Percentiles rank a stretch among this genome's conserved stretches.
These are phyloP conservation scores for Metridium senile DNA, from an alignment of 92 coral and sea anemone species.

Conservation along the genomic window DNA sequence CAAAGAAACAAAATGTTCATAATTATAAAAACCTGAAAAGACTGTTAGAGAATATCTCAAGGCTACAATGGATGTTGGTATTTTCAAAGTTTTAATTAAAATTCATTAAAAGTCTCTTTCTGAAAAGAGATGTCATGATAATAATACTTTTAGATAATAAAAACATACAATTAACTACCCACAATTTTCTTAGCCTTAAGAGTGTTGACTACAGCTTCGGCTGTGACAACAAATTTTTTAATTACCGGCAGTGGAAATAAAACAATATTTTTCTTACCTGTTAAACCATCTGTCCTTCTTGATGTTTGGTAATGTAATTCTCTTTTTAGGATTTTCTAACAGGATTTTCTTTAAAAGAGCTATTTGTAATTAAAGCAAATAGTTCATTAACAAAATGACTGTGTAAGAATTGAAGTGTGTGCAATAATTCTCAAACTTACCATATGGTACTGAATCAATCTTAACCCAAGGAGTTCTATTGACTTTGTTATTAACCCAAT, in stretches of 20 bases:
- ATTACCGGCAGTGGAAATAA: no score
- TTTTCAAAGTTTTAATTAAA: no score
- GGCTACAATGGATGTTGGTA: no score
- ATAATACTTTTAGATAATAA: no score
- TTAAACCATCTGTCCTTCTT: conserved; percentile 94
- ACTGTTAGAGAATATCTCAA: no score
- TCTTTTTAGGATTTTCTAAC: conserved; percentile 73
- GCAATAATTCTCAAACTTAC: conserved; percentile 33
- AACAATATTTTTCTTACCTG: conserved; percentile 26
- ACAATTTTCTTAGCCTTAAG: no score
- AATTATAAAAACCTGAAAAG: background rate
- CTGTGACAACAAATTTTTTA: no score
- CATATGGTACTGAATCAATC: conserved; percentile 79
- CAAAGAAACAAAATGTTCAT: background rate
- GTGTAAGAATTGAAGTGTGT: no score
- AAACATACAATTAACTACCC: no score
- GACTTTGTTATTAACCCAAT: conserved; percentile 64
- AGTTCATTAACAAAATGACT: background rate
- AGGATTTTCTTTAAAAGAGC: conserved; percentile 80
- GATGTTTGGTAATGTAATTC: conserved; percentile 71
- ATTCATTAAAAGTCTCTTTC: no score
- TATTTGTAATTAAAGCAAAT: conserved; percentile 1
- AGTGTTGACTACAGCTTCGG: no score
- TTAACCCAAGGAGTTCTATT: conserved; percentile 94
- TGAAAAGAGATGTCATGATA: no score